A percentile compares a stretch with the other conserved stretches of the same genome.
phyloP scores from a whole-genome alignment of 2,888 invertebrate species.

The Plutella xylostella region DNA sequence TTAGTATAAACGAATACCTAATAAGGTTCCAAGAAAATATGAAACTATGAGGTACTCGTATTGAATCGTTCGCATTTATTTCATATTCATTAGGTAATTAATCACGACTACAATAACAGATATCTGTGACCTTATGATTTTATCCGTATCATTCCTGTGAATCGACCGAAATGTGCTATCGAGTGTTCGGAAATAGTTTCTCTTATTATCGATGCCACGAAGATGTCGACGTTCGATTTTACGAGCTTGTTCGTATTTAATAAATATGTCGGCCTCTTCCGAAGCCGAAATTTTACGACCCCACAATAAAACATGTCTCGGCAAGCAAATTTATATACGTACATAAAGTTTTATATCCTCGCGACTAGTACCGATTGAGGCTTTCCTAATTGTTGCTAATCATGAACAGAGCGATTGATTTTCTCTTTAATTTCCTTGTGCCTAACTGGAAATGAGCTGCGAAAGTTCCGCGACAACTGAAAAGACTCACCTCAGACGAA shows the following conservation, averaged over 20 bases:
- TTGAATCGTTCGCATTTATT: too few species aligned
- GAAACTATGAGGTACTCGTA: too few species aligned
- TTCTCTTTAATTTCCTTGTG: too few species aligned
- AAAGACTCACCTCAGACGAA: too few species aligned
- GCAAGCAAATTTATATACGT: constrained; percentile 67
- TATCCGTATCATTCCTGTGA: too few species aligned
- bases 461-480: too few species aligned
- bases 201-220: constrained; percentile 57
- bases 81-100: too few species aligned
- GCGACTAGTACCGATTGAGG: constrained; percentile 58
- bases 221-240: constrained; percentile 60
- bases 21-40: too few species aligned
- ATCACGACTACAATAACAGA: background rate
- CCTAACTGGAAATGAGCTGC: too few species aligned
- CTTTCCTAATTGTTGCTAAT: constrained; percentile 63
- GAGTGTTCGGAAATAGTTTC: constrained; percentile 41
- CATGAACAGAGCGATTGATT: constrained; percentile 59
- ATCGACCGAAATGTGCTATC: constrained; percentile 24
- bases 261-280: constrained; percentile 68
- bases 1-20: too few species aligned
- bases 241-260: constrained; percentile 67
- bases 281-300: constrained; percentile 64
- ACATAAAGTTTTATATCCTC: constrained; percentile 68
- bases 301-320: constrained; percentile 69
- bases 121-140: background rate